phyloP scores from a whole-genome alignment of 2,797 vertebrate genomes.

The Phoebastria nigripes region DNA sequence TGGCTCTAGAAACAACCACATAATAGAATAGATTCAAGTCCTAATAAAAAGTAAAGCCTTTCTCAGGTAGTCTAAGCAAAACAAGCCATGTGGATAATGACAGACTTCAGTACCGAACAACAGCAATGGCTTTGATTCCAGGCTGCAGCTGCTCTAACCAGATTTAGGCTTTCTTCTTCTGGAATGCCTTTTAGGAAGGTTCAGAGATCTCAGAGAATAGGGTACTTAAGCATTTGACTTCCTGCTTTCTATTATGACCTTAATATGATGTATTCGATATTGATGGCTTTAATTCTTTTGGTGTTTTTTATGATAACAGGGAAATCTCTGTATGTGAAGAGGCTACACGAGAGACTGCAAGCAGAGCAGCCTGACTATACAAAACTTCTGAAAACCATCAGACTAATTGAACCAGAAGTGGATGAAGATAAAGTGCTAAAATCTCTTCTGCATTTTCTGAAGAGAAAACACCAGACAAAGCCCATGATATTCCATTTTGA shows the following conservation, averaged over 20 bases:
- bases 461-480: conserved; percentile 44
- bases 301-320: conserved; percentile 68
- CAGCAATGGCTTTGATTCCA: not conserved
- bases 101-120: not conserved
- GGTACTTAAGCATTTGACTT: not conserved
- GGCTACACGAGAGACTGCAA: conserved; percentile 79
- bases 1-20: not conserved
- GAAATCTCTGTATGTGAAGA: conserved; percentile 91
- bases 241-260: not conserved
- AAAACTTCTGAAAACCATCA: conserved; percentile 79
- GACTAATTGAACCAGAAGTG: conserved; percentile 83
- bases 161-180: not conserved
- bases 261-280: not conserved
- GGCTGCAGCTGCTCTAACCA: not conserved
- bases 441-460: conserved; percentile 77
- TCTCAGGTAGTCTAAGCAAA: not conserved
- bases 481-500: conserved; percentile 91
- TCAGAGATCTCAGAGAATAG: not conserved
- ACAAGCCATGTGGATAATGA: not conserved
- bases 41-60: not conserved
- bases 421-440: conserved; percentile 85
- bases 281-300: not conserved
- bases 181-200: not conserved
- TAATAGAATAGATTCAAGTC: not conserved
- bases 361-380: not conserved